phyloP scores from a whole-genome alignment of 2,888 invertebrate species.

The Byasa hedistus region DNA sequence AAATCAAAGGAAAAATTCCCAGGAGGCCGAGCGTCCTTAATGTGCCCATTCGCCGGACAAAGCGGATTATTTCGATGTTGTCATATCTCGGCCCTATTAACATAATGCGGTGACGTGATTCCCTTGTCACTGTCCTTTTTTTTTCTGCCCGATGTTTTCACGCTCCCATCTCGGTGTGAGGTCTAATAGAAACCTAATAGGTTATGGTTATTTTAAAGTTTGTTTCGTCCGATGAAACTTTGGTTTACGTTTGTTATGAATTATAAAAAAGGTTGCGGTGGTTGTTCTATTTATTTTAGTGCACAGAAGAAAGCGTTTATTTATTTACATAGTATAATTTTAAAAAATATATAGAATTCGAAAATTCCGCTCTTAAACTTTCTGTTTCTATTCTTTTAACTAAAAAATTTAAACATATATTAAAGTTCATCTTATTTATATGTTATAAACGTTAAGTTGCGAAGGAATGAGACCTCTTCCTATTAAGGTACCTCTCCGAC shows the following conservation, averaged over 20 bases:
- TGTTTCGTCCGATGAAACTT: slow-evolving; percentile 8
- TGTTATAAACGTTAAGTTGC: too few species aligned
- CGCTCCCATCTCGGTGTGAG: slow-evolving; percentile 56
- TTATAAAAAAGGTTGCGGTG: not conserved
- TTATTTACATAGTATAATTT: too few species aligned
- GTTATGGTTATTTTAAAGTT: slow-evolving; percentile 18
- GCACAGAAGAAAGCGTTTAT: too few species aligned
- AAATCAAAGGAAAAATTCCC: slow-evolving; percentile 73
- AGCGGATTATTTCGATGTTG: slow-evolving; percentile 75
- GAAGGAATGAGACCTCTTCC: too few species aligned
- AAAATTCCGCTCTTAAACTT: too few species aligned
- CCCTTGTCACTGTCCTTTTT: slow-evolving; percentile 59
- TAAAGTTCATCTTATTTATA: too few species aligned
- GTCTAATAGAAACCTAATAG: slow-evolving; percentile 45
- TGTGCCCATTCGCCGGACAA: slow-evolving; percentile 68
- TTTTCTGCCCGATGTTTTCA: slow-evolving; percentile 45
- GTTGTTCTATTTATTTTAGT: not conserved
- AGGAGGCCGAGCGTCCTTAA: slow-evolving; percentile 55
- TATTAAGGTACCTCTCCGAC: too few species aligned
- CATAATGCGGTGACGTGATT: slow-evolving; percentile 72
- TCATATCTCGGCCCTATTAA: slow-evolving; percentile 71
- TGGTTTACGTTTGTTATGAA: slow-evolving; percentile 12
- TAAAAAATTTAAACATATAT: too few species aligned
- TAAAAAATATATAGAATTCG: too few species aligned
- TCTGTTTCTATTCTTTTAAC: too few species aligned